Percentiles rank a stretch among this genome's conserved stretches.
These are phyloP conservation scores for Felis catus DNA, from an alignment of 2,113 vertebrate species.

Conservation along the genomic window F.catus_Fca126_mat1.0 CM031412.1:112985001-112985500, in stretches of 20 bases:
- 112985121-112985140: neutral
- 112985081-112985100: neutral
- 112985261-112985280: neutral
- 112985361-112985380: neutral
- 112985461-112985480: neutral
- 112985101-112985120: neutral
- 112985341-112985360: neutral
- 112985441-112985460: neutral
- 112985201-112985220: neutral
- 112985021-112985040: neutral
- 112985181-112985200: neutral
- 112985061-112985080: neutral
- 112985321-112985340: neutral
- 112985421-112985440: neutral
- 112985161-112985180: neutral
- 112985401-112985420: neutral
- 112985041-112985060: neutral
- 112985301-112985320: neutral
- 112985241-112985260: neutral
- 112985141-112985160: neutral
- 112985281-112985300: neutral
- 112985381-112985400: neutral
- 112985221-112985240: neutral
- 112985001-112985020: neutral
- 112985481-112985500: neutral